Base-by-base conservation (phyloP, 2,797 vertebrate genomes). In the Anisognathus igniventris region DNA sequence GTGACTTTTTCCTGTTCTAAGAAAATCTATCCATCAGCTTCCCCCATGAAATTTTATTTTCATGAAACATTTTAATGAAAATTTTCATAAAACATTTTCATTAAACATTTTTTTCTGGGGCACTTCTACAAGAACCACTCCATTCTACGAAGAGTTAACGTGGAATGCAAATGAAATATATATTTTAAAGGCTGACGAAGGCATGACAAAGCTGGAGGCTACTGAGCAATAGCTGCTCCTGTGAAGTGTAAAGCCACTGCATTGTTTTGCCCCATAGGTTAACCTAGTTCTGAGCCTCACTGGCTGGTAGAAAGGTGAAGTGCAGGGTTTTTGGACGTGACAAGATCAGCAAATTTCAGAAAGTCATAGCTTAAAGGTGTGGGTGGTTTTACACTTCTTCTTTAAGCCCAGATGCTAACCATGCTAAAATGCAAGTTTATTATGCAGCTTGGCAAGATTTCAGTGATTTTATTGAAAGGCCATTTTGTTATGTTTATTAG, bases 401-500 rank as follows among this genome's bases (percentile, higher is more conserved):
- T 91, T 87, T 86, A 93, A 93, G 66, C 33, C 27, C 22, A 65
- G 58, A 28, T 90, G 71, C 58, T 91, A 92, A 79, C 89, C 50
- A 51, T 65, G 72, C 50, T 95, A 87, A 93, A 93, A 94, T 60
- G 82, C 42, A 88, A 68, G 70, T 47, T 81, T 62, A 84, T 84
- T 91, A 88, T 75, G 48, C 51, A 84, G 54, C 33, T 33, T 90
- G 93, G 90, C 70, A 90, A 66, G 73, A 84, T 78, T 86, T 88
- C 90, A 94, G 86, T 0, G 0, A 51, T 92, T 90, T 96, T 94
- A 95, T 84, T 93, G 93, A 92, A 91, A 94, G 54, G 47, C 31
- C 47, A 90, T 93, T 96, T 91, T 95, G 76, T 92, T 96, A 95
- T 83, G 82, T 93, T 96, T 95, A 96, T 91, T 93, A 88, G 62